phyloP scores from a whole-genome alignment of 2,113 vertebrate species.

The Elaphurus davidianus region DNA sequence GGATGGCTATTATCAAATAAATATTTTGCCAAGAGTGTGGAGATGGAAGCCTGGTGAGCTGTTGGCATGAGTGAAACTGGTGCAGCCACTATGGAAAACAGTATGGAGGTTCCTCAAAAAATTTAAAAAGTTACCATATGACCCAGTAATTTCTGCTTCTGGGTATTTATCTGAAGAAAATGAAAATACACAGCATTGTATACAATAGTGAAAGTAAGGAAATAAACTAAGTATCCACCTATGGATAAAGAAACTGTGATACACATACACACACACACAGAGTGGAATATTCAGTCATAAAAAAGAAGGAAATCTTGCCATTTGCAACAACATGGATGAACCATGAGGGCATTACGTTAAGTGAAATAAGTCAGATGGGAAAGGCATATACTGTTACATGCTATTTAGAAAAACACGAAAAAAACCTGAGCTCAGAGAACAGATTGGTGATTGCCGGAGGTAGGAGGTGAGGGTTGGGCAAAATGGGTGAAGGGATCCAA shows the following conservation, averaged over 20 bases:
- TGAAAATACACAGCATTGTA: neutral
- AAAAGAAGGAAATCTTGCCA: neutral
- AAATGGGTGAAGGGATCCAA: neutral
- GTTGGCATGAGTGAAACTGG: neutral
- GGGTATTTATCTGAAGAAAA: neutral
- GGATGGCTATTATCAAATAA: neutral
- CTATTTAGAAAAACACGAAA: neutral
- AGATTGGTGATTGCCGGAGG: neutral
- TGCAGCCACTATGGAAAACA: neutral
- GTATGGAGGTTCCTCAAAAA: neutral
- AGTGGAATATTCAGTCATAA: neutral
- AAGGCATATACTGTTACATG: neutral
- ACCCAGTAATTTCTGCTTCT: neutral
- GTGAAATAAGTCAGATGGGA: neutral
- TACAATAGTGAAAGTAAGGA: neutral
- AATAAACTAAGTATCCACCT: neutral
- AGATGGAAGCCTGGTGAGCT: neutral
- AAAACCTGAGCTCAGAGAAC: neutral
- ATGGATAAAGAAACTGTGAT: neutral
- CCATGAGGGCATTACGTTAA: neutral
- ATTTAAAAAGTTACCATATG: neutral
- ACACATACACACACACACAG: neutral
- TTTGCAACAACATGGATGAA: neutral
- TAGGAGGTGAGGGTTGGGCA: neutral
- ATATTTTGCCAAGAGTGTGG: neutral